Conservation (phyloP, 2,797 vertebrate genomes). For the Sebastes vulpes region DNA sequence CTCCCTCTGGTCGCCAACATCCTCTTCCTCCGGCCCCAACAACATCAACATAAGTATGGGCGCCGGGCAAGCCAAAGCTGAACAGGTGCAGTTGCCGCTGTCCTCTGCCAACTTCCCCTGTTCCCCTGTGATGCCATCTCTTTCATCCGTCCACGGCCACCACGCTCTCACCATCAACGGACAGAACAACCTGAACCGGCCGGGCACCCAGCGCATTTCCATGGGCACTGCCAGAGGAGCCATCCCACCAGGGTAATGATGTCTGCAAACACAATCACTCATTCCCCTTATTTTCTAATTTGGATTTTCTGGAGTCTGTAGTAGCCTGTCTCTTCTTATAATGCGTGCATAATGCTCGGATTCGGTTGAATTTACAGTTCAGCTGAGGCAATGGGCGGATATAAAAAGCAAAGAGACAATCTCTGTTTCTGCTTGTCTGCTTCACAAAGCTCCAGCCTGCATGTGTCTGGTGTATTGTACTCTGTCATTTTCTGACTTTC, state of each 20-base stretch:
- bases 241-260: constrained; percentile 92
- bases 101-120: constrained; percentile 81
- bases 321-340: constrained; percentile 3
- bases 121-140: constrained; percentile 82
- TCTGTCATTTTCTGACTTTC: constrained; percentile 9
- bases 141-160: constrained; percentile 78
- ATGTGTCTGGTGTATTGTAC: constrained; percentile 30
- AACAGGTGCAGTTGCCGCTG: constrained; percentile 82
- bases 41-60: constrained; percentile 82
- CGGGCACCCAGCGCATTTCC: constrained; percentile 89
- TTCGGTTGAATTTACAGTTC: constrained; percentile 36
- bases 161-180: constrained; percentile 87
- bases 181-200: constrained; percentile 97
- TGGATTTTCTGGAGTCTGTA: constrained; percentile 1
- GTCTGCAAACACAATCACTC: constrained; percentile 14
- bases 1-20: constrained; percentile 87
- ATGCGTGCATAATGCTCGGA: background rate
- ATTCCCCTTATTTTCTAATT: constrained; percentile 15
- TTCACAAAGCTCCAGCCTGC: constrained; percentile 34
- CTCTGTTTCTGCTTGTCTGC: constrained; percentile 34
- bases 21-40: constrained; percentile 72
- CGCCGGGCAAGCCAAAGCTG: constrained; percentile 80
- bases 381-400: constrained; percentile 25
- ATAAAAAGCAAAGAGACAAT: constrained; percentile 39
- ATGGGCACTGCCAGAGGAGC: constrained; percentile 87